These are phyloP conservation scores for Drosophila takahashii DNA, from an alignment of 1,140 invertebrate genomes.

Conservation along the genomic window DNA sequence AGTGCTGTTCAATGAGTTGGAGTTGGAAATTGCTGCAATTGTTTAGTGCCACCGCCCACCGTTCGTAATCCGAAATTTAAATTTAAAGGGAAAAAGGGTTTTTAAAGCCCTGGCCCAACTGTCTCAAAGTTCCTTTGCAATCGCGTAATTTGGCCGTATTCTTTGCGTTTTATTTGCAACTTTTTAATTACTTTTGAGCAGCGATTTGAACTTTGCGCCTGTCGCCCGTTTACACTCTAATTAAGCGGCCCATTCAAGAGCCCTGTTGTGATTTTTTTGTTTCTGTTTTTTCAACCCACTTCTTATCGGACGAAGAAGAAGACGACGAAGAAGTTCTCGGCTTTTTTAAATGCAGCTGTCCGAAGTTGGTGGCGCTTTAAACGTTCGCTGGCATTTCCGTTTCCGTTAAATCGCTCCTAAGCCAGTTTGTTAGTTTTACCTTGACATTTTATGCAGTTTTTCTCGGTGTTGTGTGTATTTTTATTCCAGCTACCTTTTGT, in stretches of 20 bases:
- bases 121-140: slow-evolving; percentile 45
- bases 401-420: slow-evolving; percentile 60
- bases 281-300: slow-evolving; percentile 5
- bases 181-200: slow-evolving; percentile 83
- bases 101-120: slow-evolving; percentile 24
- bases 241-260: slow-evolving; percentile 68
- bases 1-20: slow-evolving; percentile 57
- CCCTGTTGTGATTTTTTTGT: slow-evolving; percentile 47
- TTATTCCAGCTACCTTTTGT: slow-evolving; percentile 25
- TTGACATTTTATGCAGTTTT: slow-evolving; percentile 75
- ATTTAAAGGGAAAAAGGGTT: neutral
- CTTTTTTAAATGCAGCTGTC: slow-evolving; percentile 61
- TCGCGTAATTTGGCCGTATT: slow-evolving; percentile 72
- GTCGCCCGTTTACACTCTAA: slow-evolving; percentile 68
- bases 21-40: slow-evolving; percentile 42
- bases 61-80: slow-evolving; percentile 8
- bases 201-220: slow-evolving; percentile 76
- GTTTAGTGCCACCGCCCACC: slow-evolving; percentile 2
- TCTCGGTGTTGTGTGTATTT: slow-evolving; percentile 37
- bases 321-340: slow-evolving; percentile 14
- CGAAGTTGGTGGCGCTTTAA: slow-evolving; percentile 52
- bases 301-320: slow-evolving; percentile 57
- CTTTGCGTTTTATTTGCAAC: slow-evolving; percentile 64
- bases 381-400: slow-evolving; percentile 71
- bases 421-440: slow-evolving; percentile 77